Base-by-base conservation (phyloP, 2,888 invertebrate genomes). In the Ecdyonurus torrentis region DNA sequence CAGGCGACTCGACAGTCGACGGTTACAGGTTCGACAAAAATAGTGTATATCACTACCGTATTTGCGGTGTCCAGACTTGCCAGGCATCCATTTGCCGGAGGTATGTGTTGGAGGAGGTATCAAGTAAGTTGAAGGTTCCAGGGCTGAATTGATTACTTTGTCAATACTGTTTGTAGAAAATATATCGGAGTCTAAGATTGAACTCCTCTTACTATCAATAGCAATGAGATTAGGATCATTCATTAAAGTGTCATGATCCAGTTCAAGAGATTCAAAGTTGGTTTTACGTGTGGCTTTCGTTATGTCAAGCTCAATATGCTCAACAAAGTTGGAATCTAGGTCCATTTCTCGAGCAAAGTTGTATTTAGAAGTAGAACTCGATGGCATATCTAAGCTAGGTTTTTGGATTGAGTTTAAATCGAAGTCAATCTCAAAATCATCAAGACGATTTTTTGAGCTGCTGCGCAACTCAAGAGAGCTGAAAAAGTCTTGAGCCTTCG, bases 401-500 rank as follows among this genome's bases (percentile, higher is more conserved):
- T 55, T 55, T 5, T n/a, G 55, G n/a, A 55, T n/a, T 10, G n/a
- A 7, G n/a, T 5, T 5, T 20, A 55, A 20, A 22, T 55, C 55
- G n/a, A 55, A 55, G 20, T 55, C 55, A 22, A 55, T 55, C 7
- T 55, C 55, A 22, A 55, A 55, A 10, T 55, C 55, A 55, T 55
- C 20, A 5, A 55, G 20, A 55, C 55, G 18, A 18, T 50, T 58
- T 50, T 67, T 66, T 58, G 65, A 18, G 61, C 65, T 72, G 64
- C 74, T 73, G 67, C 74, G 74, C 18, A 75, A 70, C 65, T 74
- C 76, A 55, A 93, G 74, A 0, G 89, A 89, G 52, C 87, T 89
- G 70, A 93, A 93, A 74, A 93, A 93, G 2, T 91, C 86, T 71
- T 89, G 89, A 0, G 91, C 90, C 66, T 87, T 88, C 2, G 88